Evolutionary conservation across 2,888 invertebrate species (phyloP).

Genomic region (Cantharis nigra): DNA sequence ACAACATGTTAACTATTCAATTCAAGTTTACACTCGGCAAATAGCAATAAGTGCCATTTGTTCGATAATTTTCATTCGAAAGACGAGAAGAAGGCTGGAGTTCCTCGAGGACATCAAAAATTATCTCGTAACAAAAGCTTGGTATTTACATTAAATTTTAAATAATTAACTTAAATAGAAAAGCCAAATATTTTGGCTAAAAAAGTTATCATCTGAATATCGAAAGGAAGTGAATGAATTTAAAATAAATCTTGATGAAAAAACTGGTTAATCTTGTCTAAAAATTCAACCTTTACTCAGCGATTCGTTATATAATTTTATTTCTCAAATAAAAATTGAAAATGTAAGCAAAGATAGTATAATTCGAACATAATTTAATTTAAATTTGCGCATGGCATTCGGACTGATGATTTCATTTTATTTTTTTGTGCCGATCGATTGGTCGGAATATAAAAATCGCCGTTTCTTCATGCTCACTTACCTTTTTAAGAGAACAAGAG

Average conservation of each 20-base stretch:
- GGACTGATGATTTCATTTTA: not conserved
- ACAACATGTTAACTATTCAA: not conserved
- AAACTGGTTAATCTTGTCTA: conserved; percentile 21
- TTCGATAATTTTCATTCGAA: not conserved
- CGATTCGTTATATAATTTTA: conserved; percentile 6
- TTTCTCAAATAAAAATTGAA: conserved; percentile 7
- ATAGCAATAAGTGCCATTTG: not conserved
- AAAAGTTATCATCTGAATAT: not conserved
- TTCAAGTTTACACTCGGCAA: not conserved
- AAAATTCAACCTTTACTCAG: conserved; percentile 16
- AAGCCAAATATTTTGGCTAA: not conserved
- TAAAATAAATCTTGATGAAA: conserved; percentile 14
- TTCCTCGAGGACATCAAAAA: not conserved
- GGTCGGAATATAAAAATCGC: not conserved
- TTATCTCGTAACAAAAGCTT: not conserved
- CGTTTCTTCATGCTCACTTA: not conserved
- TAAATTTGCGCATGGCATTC: conserved; percentile 2
- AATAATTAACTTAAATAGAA: not conserved
- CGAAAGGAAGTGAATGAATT: conserved; percentile 19
- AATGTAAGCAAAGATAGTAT: not conserved
- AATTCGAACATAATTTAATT: not conserved
- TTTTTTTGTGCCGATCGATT: not conserved
- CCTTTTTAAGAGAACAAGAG: conserved; percentile 26
- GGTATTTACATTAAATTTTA: not conserved
- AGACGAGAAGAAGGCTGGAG: not conserved